Percentiles rank a stretch among this genome's conserved stretches.
Evolutionary conservation across 2,113 vertebrate species (phyloP).

Genomic region (Columbina picui): DNA sequence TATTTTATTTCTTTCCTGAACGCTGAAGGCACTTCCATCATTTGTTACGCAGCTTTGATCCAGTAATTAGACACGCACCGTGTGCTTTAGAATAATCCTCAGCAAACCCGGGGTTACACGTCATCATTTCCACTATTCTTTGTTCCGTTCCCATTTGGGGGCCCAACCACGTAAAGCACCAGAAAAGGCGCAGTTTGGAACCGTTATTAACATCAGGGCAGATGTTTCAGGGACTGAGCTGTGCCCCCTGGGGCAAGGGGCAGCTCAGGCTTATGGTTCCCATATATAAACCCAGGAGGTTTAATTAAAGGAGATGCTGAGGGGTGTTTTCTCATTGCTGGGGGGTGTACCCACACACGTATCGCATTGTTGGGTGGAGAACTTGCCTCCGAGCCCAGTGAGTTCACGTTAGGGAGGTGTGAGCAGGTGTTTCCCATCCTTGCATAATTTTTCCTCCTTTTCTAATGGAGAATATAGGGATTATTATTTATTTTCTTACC

Average conservation of each 20-base stretch:
- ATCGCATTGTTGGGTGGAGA: accelerated
- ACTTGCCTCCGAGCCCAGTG: accelerated
- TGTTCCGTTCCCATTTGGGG: neutral
- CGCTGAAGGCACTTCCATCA: neutral
- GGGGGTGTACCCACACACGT: accelerated
- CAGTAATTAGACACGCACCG: neutral
- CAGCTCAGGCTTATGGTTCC: neutral
- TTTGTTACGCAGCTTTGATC: neutral
- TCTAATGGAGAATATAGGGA: neutral
- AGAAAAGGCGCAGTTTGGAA: neutral
- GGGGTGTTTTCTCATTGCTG: accelerated
- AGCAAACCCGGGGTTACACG: neutral
- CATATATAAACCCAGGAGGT: neutral
- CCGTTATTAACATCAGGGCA: neutral
- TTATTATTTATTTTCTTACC: neutral
- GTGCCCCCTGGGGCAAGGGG: neutral
- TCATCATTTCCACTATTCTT: neutral
- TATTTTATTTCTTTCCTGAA: neutral
- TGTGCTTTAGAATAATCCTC: neutral
- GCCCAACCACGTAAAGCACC: neutral
- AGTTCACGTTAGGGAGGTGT: accelerated
- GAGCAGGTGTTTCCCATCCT: neutral
- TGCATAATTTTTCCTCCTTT: neutral
- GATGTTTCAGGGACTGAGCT: neutral
- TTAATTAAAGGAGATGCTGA: accelerated